Evolutionary conservation across 2,113 vertebrate species (phyloP), one percentile per base, ranked within the genome.

Genomic region (Equus przewalskii): DNA sequence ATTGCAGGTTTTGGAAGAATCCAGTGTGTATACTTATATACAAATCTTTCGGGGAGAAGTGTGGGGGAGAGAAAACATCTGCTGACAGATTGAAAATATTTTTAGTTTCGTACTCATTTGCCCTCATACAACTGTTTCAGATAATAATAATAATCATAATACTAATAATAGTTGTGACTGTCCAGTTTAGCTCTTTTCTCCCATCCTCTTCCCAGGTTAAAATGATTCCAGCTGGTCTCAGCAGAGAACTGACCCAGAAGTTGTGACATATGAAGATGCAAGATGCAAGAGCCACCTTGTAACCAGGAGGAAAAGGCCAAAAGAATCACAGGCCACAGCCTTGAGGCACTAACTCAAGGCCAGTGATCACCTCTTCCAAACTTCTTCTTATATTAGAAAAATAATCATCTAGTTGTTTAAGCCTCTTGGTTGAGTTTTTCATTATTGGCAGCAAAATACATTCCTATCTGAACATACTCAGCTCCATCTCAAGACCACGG

Each of bases 101-200:
- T 82, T 78, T 69, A 80, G 30, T 81, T 81, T 84, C 33, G 94
- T 60, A 46, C 21, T 83, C 69, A 28, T 95, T 95, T 91, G 22
- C 44, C 58, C 15, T 41, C 58, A 65, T 24, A 41, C 56, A 89
- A 26, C 5, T 89, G 51, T 93, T 93, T 69, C 51, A 76, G 8
- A 69, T 58, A 70, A 81, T 69, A 11, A 67, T 87, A 46, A 41
- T 41, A 41, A 41, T 41, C 36, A 41, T 41, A 41, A 41, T 41
- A 41, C 36, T 41, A 41, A 41, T 41, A 41, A 41, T 41, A 41
- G 36, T 41, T 41, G 36, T 58, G 22, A 49, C 54, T 72, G 2
- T 30, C 21, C 33, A 15, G 24, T 51, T 28, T 33, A 13, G 7
- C 41, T 81, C 9, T 93, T 67, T 91, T 67, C 44, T 73, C 51